A percentile compares a stretch with the other conserved stretches of the same genome.
These are phyloP conservation scores for Drosophila cardini DNA, from an alignment of 1,140 invertebrate species.

Conservation along the genomic window DNA sequence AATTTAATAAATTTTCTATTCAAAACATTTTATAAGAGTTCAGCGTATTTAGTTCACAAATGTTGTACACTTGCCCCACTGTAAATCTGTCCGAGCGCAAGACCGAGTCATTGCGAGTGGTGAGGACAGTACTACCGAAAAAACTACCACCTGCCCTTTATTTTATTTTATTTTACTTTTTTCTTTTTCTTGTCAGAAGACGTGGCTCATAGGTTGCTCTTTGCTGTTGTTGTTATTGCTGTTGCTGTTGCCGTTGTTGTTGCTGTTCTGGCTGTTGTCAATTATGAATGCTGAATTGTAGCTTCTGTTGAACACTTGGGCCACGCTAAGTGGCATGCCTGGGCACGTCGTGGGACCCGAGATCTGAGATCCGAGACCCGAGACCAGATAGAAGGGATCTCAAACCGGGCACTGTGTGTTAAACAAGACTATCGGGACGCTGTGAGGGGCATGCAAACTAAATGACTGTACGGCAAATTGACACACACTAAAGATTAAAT, in stretches of 20 bases:
- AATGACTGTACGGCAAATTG: constrained; percentile 83
- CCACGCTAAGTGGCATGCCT: constrained; percentile 77
- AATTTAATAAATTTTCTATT: background rate
- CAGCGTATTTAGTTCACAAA: background rate
- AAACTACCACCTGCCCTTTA: constrained; percentile 81
- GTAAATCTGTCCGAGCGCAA: constrained; percentile 72
- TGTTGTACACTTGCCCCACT: constrained; percentile 43
- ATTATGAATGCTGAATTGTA: constrained; percentile 83
- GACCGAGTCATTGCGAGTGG: constrained; percentile 67
- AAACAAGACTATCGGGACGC: constrained; percentile 25
- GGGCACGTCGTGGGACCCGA: constrained; percentile 74
- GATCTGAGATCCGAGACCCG: constrained; percentile 17
- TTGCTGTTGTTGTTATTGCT: constrained; percentile 17
- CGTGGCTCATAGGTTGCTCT: constrained; percentile 50
- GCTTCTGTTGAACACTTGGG: constrained; percentile 82
- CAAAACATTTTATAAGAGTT: background rate
- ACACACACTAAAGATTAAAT: constrained; percentile 84
- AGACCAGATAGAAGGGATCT: constrained; percentile 8
- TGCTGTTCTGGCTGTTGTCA: constrained; percentile 60
- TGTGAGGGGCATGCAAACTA: constrained; percentile 75
- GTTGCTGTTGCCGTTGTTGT: constrained; percentile 21
- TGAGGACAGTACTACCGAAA: constrained; percentile 59
- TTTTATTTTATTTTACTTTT: constrained; percentile 43
- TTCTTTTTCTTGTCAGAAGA: constrained; percentile 52
- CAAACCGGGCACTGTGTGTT: constrained; percentile 36